These are phyloP conservation scores for Leptinotarsa rubiginosa DNA, from an alignment of 2,888 invertebrate species.

Conservation along the genomic window DNA sequence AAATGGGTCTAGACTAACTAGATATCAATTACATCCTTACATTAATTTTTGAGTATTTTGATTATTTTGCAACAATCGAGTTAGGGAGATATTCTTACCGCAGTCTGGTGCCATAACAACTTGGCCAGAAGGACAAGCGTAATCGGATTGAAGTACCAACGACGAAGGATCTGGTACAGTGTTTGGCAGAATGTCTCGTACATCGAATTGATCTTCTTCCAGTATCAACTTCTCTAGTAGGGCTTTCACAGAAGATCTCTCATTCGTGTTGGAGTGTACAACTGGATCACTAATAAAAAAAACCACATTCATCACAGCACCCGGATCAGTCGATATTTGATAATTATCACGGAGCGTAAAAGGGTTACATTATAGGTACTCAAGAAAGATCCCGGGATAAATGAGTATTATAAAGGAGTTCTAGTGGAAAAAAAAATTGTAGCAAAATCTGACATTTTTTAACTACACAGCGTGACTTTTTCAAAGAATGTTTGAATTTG, in stretches of 20 bases:
- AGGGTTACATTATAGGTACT: background rate
- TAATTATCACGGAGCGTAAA: background rate
- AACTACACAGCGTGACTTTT: too few species aligned
- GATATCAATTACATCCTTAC: too few species aligned
- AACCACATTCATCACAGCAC: too few species aligned
- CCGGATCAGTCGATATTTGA: too few species aligned
- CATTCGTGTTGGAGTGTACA: slow-evolving; percentile 86
- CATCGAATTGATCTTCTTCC: slow-evolving; percentile 94
- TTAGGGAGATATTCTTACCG: slow-evolving; percentile 70
- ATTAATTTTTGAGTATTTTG: background rate
- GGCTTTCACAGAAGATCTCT: slow-evolving; percentile 84
- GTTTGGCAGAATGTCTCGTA: slow-evolving; percentile 91
- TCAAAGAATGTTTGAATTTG: too few species aligned
- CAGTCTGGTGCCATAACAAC: slow-evolving; percentile 95
- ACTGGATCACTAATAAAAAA: slow-evolving; percentile 82
- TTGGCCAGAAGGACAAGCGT: slow-evolving; percentile 92
- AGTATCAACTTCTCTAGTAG: slow-evolving; percentile 90
- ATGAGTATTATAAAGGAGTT: too few species aligned
- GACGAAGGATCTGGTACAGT: slow-evolving; percentile 95
- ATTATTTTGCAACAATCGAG: background rate
- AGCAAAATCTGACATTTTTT: too few species aligned
- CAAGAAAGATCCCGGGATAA: too few species aligned
- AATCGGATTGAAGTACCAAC: slow-evolving; percentile 86
- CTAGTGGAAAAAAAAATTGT: too few species aligned
- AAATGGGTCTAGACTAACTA: too few species aligned